Evolutionary conservation across 1,140 invertebrate genomes (phyloP), one percentile per base, ranked within the genome.

Genomic region (Caerostris darwini): DNA sequence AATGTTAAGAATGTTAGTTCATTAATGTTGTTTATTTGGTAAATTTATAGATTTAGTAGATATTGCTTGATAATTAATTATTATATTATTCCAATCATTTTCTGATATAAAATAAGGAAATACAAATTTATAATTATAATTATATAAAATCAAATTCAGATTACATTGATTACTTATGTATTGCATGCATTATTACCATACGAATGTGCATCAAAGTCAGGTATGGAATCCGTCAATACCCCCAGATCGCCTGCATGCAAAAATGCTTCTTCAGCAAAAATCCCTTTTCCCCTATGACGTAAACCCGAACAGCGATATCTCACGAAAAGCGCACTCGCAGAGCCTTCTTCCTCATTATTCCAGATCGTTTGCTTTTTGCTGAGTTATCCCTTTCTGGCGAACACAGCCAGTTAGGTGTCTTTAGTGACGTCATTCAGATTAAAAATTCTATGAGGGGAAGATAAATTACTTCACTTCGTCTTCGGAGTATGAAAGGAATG

Each of bases 371-470:
- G 64, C 59, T 89, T 89, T 89, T 71, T 64, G 87, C 87, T 89
- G 87, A 89, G 19, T 71, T 64, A 64, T 34, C 50, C 87, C 61
- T 89, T 71, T 67, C 17, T 58, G 53, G 50, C 58, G 85, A 87
- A 83, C 14, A 83, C 56, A 58, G 82, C n/a, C 82, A 57, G 53
- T 57, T 83, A 83, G 53, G 54, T 56, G n/a, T 83, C 82, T 83
- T 57, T 53, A 87, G 54, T 89, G 87, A 89, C 87, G 87, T 89
- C 87, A 89, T 89, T 56, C 14, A 89, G 61, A 89, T 89, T 89
- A 89, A 89, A 89, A 89, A 57, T 69, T 50, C 34, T 50, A 54
- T 53, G 57, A 59, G 19, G 7, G 85, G 58, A 87, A 87, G 58
- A 59, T 50, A 59, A 61, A 59, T 59, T 87, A 61, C 58, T 50